Base-by-base conservation (phyloP, 2,113 vertebrate species). In the Hylia prasina region DNA sequence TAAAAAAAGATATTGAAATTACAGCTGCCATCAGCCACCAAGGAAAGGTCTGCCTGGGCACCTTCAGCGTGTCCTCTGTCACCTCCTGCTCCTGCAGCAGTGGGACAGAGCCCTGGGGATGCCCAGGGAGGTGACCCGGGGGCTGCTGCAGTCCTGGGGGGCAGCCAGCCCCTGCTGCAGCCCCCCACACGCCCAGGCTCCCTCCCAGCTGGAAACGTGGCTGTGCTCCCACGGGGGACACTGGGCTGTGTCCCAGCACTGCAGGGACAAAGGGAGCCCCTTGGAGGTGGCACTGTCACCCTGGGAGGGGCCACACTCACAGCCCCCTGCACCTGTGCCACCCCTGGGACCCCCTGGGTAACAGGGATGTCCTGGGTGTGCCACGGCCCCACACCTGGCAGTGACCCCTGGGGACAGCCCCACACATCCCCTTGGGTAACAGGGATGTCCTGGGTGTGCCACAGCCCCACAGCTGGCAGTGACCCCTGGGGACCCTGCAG, bases 201-300 rank as follows among this genome's bases (percentile, higher is more conserved):
- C 70, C 85, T 90, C 92, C 66, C 87, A 68, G 87, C 88, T 60
- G 88, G 73, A 85, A 93, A 82, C 15, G 85, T 39, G 87, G 40
- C 12, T 9, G 25, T 75, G 90, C 15, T 78, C 72, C 33, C 44
- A 1, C 20, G 88, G 83, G 83, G 56, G 92, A 56, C 47, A 35
- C 30, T 4, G 51, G 11, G 14, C 6, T 9, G 64, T 25, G 63
- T 19, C 14, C 64, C 35, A 7, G 78, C 51, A 48, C 20, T 1
- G 1, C 64, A 28, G 54, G 5, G 24, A 24, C 80, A 30, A 2
- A 2, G 4, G 33, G 47, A 63, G 57, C 21, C 54, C 44, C 57
- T 44, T 0, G 1, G 65, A 22, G 68, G 39, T 8, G 66, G 37
- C 80, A 61, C 0, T 17, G 66, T 4, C 66, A 24, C 56, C 64